Base-by-base conservation (phyloP, 2,888 invertebrate genomes). In the Melipona beecheii region DNA sequence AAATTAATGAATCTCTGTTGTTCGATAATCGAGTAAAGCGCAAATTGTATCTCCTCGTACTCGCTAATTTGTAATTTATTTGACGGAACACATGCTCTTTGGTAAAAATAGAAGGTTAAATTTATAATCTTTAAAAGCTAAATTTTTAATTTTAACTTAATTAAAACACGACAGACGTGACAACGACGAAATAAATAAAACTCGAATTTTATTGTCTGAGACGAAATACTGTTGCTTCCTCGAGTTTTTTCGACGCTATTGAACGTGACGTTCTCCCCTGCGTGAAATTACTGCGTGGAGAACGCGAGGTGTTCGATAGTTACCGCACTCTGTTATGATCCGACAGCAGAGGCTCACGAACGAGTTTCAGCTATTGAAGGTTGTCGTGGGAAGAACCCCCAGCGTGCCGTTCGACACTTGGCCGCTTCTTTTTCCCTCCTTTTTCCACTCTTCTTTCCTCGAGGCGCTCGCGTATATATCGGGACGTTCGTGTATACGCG, bases 301-400 rank as follows among this genome's bases (percentile, higher is more conserved):
- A 64, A 9, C 19, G 4, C 27, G 62, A 64, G 17, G 62, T 64
- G 73, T 64, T 64, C 50, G 0, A 64, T 52, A 50, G 62, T 73
- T 50, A 52, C 68, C 15, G n/a, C 27, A 17, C 64, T n/a, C 36
- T 64, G 31, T 64, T 73, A 52, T 52, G 31, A 73, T 52, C 50
- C 50, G 36, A 73, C 62, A 73, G 56, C 56, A 58, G 31, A 49
- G 50, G n/a, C 52, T 65, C 49, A 72, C 58, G 65, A 56, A 58
- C 66, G 65, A 56, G 65, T 50, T 72, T 78, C 27, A 21, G 31
- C 62, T 49, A 62, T 52, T 73, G 62, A 50, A 73, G 50, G 50
- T 19, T 60, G 11, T 64, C 73, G n/a, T 11, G 50, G 31, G 50
- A 52, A 64, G 27, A 73, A 21, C 50, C 50, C 43, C n/a, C 50